Base-by-base conservation (phyloP, 2,888 invertebrate genomes). In the Bibio marci region DNA sequence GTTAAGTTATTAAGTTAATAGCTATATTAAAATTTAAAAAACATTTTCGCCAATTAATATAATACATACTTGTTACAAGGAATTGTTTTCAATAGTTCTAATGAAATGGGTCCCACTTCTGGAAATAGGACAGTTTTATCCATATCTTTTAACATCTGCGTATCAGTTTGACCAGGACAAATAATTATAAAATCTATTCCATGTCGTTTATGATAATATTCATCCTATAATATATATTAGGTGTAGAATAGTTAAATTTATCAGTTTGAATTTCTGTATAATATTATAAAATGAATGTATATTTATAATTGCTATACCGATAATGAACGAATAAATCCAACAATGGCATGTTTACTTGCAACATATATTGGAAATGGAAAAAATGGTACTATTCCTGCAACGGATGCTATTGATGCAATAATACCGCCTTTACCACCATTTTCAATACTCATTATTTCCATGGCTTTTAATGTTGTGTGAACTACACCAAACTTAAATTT, bases 331-430 rank as follows among this genome's bases (percentile, higher is more conserved):
- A 56, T 59, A 37, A 63, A 59, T 8, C 58, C 54, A n/a, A 60
- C 50, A 2, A 63, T 55, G 1, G 60, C 63, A 3, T 52, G 51
- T 41, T 63, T 64, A 27, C 57, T 50, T 1, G 58, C 62, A 15
- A 54, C 50, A 46, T 63, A 64, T 18, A 61, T 49, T n/a, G 59
- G 51, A 13, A 47, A 14, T 2, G 30, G 31, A 4, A 41, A 37
- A 5, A 32, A 3, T 33, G 37, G 42, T 4, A 27, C 3, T 0
- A 51, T 12, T 2, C 45, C 49, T 4, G 45, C 45, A 5, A 41
- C 35, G 1, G 64, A 64, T 0, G 62, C 54, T n/a, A 63, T 53
- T 43, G 62, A 63, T 3, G 58, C 47, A 37, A 64, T 56, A 11
- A 56, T 38, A 2, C 60, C 62, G n/a, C 63, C 63, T 1, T 45